Base-by-base conservation (phyloP, 2,113 vertebrate species). In the Coracopsis vasa region DNA sequence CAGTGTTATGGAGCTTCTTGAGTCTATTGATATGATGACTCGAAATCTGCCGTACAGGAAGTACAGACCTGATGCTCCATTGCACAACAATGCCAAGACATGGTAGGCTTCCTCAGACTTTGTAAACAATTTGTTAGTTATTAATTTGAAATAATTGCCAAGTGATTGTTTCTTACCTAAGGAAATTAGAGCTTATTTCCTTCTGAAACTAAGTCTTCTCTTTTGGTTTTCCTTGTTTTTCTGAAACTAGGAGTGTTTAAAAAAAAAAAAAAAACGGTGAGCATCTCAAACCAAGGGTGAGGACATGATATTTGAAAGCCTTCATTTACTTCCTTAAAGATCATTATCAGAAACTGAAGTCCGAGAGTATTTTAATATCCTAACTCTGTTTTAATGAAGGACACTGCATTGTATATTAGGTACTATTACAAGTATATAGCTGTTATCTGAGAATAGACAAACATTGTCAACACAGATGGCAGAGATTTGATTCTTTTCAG, bases 1-100 rank as follows among this genome's bases (percentile, higher is more conserved):
- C 97, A 99, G 99, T 97, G 98, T 99, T 87, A 98, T 99, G 98
- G 99, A 99, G 95, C 98, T 99, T 86, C 98, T 99, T 93, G 99
- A 99, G 75, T 99, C 99, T 39, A 90, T 99, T 93, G 99, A 99
- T 97, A 98, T 99, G 99, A 99, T 99, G 99, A 98, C 98, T 42
- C 98, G 99, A 44, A 99, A 99, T 96, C 96, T 99, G n/a, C 99
- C 99, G 0, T 99, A 99, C 67, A 98, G 99, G 92, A 99, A 99
- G 65, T 99, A 98, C 97, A 98, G 98, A 87, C 99, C 99, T 31
- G 79, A 98, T 70, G 97, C 99, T 93, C 97, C 97, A 6, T 93
- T 99, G 96, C 98, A 98, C 87, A 94, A 78, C 39, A 98, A 99
- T 45, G 97, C 99, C 56, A 95, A 37, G 80, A 96, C 74, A 91